Evolutionary conservation across 2,113 vertebrate species (phyloP), one percentile per base, ranked within the genome.

Genomic region (Butorides virescens): DNA sequence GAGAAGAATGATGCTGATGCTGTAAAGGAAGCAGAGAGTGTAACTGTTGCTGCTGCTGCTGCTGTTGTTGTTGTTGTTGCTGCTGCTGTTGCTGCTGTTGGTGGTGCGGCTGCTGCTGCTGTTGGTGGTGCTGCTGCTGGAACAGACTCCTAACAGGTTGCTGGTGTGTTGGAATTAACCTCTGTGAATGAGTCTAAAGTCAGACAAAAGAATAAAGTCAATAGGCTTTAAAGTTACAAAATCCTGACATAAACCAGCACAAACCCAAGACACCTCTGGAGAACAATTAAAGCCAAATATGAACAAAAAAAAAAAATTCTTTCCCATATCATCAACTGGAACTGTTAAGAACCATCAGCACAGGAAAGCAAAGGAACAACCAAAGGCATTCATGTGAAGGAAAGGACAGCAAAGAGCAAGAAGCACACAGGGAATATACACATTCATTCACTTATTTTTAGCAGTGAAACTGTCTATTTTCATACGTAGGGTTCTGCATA

Each of bases 11-110:
- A 95, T 99, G 99, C 11, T 98, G 92, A 95, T 99, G 98, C 96
- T 99, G 99, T n/a, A 98, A 97, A 83, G 99, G 98, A 74, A 99
- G 98, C 97, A 99, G 98, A 44, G 99, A 98, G 97, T 99, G 99
- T 88, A 99, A 98, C 88, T 97, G 97, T 56, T 98, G 98, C 65
- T 99, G 99, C 91, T 97, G 96, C 46, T 98, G 98, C 44, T 92
- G 93, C 1, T 94, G 92, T 0, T 99, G 98, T 6, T 98, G 98
- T 7, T 95, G 96, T 0, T 96, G 96, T 0, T 96, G 96, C 0
- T 98, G 99, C 0, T 96, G 99, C 0, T 96, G 96, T 2, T 98
- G 99, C 13, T 98, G 98, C 49, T 98, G 99, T 3, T 98, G 99
- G 17, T 98, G n/a, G n/a, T n/a, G n/a, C n/a, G n/a, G 98, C 7